Evolutionary conservation across 2,888 invertebrate species (phyloP).

Genomic region (Fragum sueziense): DNA sequence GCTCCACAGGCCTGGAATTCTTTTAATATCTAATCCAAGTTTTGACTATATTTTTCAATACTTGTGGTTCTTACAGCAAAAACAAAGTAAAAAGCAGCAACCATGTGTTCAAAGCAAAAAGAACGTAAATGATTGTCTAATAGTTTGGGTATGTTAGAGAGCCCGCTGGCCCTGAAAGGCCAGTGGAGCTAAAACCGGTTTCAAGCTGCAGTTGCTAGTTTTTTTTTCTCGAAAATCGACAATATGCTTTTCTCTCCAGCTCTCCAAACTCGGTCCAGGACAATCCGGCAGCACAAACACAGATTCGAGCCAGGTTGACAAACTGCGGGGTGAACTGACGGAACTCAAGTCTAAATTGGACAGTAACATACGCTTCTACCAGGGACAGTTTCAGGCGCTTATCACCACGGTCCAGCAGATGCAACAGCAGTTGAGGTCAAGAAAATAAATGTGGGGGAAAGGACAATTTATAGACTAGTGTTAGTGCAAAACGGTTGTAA

Average conservation of each 20-base stretch:
- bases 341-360: conserved; percentile 7
- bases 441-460: no score
- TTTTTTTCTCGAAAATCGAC: not conserved
- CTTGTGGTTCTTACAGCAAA: no score
- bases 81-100: no score
- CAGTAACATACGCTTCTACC: not conserved
- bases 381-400: not conserved
- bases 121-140: not conserved
- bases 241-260: not conserved
- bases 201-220: not conserved
- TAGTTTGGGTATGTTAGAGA: not conserved
- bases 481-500: no score
- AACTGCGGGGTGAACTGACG: not conserved
- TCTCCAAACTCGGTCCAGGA: not conserved
- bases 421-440: not conserved
- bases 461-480: no score
- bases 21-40: no score
- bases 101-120: no score
- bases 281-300: not conserved
- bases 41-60: no score
- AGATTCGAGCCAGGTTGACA: not conserved
- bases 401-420: conserved; percentile 1
- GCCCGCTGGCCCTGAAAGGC: not conserved
- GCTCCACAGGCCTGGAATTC: no score
- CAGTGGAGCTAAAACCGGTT: no score